These are phyloP conservation scores for Drosophila chauvacae DNA, from an alignment of 1,140 invertebrate genomes.

Conservation along the genomic window DNA sequence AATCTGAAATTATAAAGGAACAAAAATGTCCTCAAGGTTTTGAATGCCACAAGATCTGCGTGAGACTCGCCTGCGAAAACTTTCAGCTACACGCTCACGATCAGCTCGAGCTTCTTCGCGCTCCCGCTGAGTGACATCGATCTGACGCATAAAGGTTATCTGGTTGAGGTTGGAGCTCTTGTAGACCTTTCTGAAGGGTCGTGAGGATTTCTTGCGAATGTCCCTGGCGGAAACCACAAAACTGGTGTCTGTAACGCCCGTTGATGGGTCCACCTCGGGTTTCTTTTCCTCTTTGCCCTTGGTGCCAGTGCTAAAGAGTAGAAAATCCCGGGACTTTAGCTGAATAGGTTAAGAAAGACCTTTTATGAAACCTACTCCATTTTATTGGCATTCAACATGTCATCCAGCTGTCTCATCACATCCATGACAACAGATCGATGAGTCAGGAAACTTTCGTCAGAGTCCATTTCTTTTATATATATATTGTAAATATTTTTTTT, in stretches of 20 bases:
- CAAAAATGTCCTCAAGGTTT: no score
- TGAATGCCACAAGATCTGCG: no score
- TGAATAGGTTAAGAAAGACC: neutral
- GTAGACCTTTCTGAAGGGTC: neutral
- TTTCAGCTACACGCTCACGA: constrained; percentile 37
- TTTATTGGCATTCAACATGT: constrained; percentile 33
- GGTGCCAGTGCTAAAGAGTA: constrained; percentile 9
- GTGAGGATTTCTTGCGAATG: constrained; percentile 3
- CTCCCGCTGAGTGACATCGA: constrained; percentile 18
- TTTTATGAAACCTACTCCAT: constrained; percentile 27
- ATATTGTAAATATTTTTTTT: neutral
- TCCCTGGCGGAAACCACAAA: constrained; percentile 17
- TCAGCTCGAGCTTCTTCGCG: constrained; percentile 25
- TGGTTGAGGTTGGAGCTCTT: constrained; percentile 21
- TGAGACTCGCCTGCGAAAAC: constrained; percentile 45
- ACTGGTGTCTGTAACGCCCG: constrained; percentile 20
- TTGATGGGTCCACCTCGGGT: constrained; percentile 35
- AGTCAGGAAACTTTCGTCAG: constrained; percentile 42
- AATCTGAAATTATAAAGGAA: constrained; percentile 18
- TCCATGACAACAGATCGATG: constrained; percentile 33
- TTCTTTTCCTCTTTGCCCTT: constrained; percentile 43
- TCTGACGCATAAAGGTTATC: constrained; percentile 52
- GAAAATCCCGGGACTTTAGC: neutral
- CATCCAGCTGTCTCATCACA: constrained; percentile 29
- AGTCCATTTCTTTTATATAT: constrained; percentile 17